Evolutionary conservation across 2,888 invertebrate genomes (phyloP).

Genomic region (Conchocele bisecta): DNA sequence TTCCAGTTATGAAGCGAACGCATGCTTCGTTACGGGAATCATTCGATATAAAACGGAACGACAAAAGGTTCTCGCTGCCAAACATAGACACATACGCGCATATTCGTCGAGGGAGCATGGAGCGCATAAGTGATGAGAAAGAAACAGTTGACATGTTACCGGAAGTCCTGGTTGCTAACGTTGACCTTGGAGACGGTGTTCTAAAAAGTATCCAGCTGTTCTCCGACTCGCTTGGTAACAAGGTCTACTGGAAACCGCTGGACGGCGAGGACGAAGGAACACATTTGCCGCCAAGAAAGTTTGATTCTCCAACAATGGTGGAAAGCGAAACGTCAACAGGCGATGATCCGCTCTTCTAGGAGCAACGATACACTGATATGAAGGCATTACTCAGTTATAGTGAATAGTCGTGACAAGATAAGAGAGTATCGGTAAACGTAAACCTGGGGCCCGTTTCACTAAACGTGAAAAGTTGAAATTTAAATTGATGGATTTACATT

Average conservation of each 20-base stretch:
- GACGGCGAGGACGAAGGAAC: slow-evolving; percentile 30
- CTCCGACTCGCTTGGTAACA: slow-evolving; percentile 32
- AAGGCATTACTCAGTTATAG: too few relatives aligned
- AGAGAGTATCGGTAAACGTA: too few relatives aligned
- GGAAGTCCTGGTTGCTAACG: slow-evolving; percentile 50
- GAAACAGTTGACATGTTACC: slow-evolving; percentile 43
- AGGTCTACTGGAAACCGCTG: slow-evolving; percentile 50
- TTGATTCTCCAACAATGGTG: too few relatives aligned
- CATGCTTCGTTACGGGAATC: neutral
- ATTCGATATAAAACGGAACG: neutral
- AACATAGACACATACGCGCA: slow-evolving; percentile 31
- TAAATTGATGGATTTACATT: too few relatives aligned
- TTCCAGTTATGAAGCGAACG: neutral
- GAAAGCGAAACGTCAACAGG: too few relatives aligned
- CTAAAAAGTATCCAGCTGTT: slow-evolving; percentile 46
- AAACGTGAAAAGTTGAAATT: too few relatives aligned
- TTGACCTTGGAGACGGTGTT: slow-evolving; percentile 52
- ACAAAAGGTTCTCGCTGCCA: slow-evolving; percentile 27
- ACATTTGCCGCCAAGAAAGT: too few relatives aligned
- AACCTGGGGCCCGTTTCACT: too few relatives aligned
- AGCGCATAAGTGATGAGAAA: slow-evolving; percentile 10
- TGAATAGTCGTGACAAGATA: too few relatives aligned
- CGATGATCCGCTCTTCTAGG: too few relatives aligned
- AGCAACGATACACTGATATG: too few relatives aligned
- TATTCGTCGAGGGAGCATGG: neutral